Evolutionary conservation across 2,888 invertebrate species (phyloP), one percentile per base, ranked within the genome.

Genomic region (Scaeva pyrastri): DNA sequence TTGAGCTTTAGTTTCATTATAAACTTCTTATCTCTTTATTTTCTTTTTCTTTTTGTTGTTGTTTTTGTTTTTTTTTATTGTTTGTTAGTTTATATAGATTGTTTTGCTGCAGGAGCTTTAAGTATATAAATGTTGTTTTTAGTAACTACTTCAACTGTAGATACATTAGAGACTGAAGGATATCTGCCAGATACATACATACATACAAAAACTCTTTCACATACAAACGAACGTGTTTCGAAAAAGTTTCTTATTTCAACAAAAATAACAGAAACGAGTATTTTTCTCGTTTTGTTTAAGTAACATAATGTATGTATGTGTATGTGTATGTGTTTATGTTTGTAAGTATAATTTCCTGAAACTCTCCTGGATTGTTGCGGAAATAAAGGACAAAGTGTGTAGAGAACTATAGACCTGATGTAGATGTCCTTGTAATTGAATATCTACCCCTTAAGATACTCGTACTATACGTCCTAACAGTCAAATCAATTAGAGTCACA

Each of bases 401-500:
- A 36, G 19, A 11, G n/a, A n/a, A n/a, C n/a, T n/a, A n/a, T n/a
- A n/a, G n/a, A n/a, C n/a, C n/a, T n/a, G 21, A 31, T 3, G 31
- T 31, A 31, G 6, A 31, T 2, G 58, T 16, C 19, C 7, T 16
- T 1, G 21, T 21, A 19, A 58, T 14, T 60, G 8, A 26, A 52
- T 41, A 48, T 16, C 11, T 11, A 36, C 66, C 48, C 48, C 36
- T 36, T 60, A 14, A 41, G 21, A 39, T n/a, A 12, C 48, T 19
- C n/a, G n/a, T n/a, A n/a, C n/a, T n/a, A n/a, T n/a, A n/a, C n/a
- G n/a, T n/a, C n/a, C 11, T 45, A 45, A 8, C 6, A 23, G 48
- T 26, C 48, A 48, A 66, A 66, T 66, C 66, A 66, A 66, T 66
- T 66, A 66, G 19, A 36, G 48, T 66, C 48, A 66, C 48, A 19